Evolutionary conservation across 2,797 vertebrate genomes (phyloP).

Genomic region (Onychomys leucogaster): DNA sequence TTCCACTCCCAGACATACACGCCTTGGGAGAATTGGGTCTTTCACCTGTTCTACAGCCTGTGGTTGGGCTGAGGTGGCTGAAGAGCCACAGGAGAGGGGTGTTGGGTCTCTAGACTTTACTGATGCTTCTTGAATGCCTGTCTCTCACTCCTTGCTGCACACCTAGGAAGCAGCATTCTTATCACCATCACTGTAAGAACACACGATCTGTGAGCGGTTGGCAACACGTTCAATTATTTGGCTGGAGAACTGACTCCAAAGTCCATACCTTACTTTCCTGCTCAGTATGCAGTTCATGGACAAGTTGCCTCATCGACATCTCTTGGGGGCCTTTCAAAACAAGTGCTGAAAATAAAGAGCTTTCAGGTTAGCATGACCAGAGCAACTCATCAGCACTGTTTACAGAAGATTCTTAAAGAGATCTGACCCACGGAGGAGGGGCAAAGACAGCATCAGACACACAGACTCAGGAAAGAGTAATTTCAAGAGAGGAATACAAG

Average conservation of each 20-base stretch:
- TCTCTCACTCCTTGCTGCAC: accelerated
- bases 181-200: not conserved
- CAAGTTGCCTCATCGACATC: not conserved
- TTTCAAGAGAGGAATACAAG: not conserved
- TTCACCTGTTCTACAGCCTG: not conserved
- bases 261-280: not conserved
- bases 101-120: not conserved
- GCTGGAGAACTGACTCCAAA: not conserved
- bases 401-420: not conserved
- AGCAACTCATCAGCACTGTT: not conserved
- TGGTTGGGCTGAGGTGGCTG: not conserved
- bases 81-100: not conserved
- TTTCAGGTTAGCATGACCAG: not conserved
- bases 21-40: not conserved
- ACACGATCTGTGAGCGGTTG: not conserved
- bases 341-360: not conserved
- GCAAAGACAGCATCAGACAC: not conserved
- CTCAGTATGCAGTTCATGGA: not conserved
- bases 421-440: not conserved
- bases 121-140: too few species aligned
- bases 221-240: not conserved
- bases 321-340: not conserved
- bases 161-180: not conserved
- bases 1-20: not conserved
- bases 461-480: not conserved